Evolutionary conservation across 2,797 vertebrate species (phyloP), one percentile per base, ranked within the genome.

Genomic region (Brotula barbata): DNA sequence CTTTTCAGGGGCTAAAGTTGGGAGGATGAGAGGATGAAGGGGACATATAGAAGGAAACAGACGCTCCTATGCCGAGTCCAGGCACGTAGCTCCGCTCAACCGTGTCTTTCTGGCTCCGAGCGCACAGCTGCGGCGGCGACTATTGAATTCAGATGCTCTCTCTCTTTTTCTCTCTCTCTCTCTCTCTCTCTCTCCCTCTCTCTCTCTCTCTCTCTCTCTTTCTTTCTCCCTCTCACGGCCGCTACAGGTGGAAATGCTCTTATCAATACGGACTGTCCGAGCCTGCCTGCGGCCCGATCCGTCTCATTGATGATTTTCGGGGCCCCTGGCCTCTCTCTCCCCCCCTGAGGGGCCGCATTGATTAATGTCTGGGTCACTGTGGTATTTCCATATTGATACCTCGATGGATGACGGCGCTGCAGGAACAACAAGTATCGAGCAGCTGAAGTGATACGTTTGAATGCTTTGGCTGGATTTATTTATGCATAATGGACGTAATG

Each of bases 341-440:
- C 84, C 89, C 89, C 83, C 20, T 69, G n/a, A 86, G 87, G 86
- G 79, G 73, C 64, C 66, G n/a, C 77, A 92, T 92, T 87, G 91
- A 92, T 91, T 83, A 84, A 86, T 87, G 89, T 89, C 86, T 88
- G 87, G 88, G 89, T 89, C 88, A 86, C 87, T 68, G 73, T 82
- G 91, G 86, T 89, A 87, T 91, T 92, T 92, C 87, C 85, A 88
- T 91, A 91, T 91, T 88, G 91, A 92, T 90, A 88, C 85, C 84
- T 85, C 83, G 86, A 91, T 92, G 91, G 90, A 92, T 92, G 90
- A 89, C 81, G 70, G 81, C 74, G 86, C 87, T 86, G 58, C 82
- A 87, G 87, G 83, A 86, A 73, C 85, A 78, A 77, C 86, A 72
- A 60, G 17, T 89, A 91, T 92, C 86, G 91, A 92, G 77, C 83